Evolutionary conservation across 35 echinoderm and acorn worm genomes (phyloP).

Genomic region (Ophiothrix spiculata): DNA sequence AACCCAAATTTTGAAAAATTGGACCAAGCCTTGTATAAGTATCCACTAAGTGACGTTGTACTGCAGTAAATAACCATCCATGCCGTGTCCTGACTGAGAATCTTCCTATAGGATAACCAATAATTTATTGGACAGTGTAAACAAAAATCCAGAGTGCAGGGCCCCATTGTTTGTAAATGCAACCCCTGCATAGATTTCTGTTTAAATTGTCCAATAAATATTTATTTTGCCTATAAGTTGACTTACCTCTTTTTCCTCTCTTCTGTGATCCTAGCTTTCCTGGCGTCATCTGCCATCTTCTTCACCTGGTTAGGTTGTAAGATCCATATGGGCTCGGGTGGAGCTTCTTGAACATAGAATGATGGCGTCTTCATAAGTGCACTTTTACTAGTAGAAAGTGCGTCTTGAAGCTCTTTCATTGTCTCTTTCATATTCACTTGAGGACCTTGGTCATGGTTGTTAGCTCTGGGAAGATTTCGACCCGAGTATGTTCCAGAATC

Average conservation of each 20-base stretch:
- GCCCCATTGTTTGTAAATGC: no score
- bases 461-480: background rate
- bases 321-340: conserved; percentile 61
- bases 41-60: no score
- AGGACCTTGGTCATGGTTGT: conserved; percentile 10
- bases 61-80: no score
- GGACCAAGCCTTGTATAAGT: no score
- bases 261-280: conserved; percentile 53
- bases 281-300: conserved; percentile 72
- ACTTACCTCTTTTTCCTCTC: conserved; percentile 84
- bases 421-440: conserved; percentile 69
- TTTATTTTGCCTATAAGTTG: background rate
- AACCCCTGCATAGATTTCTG: no score
- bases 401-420: conserved; percentile 73
- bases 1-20: no score
- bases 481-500: conserved; percentile 17
- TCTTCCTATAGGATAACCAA: no score
- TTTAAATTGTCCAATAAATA: no score
- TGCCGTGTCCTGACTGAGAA: no score
- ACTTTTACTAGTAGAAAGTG: conserved; percentile 61
- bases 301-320: conserved; percentile 71
- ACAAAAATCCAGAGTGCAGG: no score
- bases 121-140: no score
- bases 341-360: conserved; percentile 71
- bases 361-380: conserved; percentile 74